Base-by-base conservation (phyloP, 2,113 vertebrate species). In the Platichthys flesus region DNA sequence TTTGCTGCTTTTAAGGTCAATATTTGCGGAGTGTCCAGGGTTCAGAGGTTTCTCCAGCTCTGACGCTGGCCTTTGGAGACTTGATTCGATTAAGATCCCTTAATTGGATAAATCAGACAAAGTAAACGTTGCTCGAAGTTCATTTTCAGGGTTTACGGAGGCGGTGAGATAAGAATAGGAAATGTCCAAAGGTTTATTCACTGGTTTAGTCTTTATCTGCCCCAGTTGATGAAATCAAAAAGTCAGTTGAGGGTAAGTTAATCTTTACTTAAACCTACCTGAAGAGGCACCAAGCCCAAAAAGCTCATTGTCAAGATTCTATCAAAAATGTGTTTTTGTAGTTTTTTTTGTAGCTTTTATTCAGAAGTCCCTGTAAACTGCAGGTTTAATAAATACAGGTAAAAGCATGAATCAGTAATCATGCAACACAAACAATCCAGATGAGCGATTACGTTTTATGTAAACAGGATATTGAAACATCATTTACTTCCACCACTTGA, bases 71-170 rank as follows among this genome's bases (percentile, higher is more conserved):
- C 16, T 24, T 57, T 37, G 35, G 45, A 58, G 52, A 77, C 59
- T 63, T 51, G 71, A n/a, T 59, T 61, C 84, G 82, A 82, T 85
- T 81, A 86, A 60, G 9, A 18, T 51, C 72, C 37, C 42, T 52
- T 79, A 92, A 88, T 90, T 90, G 87, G 89, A 91, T 90, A 56
- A 78, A 86, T 83, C 52, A 63, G 73, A 55, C 69, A 71, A 77
- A 85, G 85, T 80, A 74, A 85, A 88, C 56, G 72, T 83, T 90
- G 67, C 59, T 86, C 69, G 35, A 24, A 86, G 84, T 85, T 61
- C 23, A 88, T 86, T 78, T 74, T 74, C 23, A 40, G 72, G 59
- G 45, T 84, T 85, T 72, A 56, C 18, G 9, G 45, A 52, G 23
- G 64, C 51, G 49, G 8, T 26, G 31, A 52, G 52, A 79, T 24